Conservation (phyloP, 2,113 vertebrate genomes). For the Eurypyga helias region DNA sequence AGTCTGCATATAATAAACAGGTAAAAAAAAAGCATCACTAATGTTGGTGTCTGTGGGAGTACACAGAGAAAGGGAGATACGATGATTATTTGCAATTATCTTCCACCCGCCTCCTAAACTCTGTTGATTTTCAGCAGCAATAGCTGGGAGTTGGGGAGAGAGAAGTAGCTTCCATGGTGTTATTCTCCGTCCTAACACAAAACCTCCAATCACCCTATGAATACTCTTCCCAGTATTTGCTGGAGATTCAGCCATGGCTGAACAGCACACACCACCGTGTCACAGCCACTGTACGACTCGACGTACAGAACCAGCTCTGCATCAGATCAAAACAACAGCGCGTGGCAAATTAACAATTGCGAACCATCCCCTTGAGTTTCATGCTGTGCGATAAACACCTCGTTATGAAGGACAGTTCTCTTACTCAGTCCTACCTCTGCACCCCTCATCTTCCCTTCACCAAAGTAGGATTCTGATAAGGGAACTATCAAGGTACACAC, state of each 20-base stretch:
- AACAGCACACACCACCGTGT: not conserved
- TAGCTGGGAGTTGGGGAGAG: fast-evolving
- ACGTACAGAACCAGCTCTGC: not conserved
- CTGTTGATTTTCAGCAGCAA: not conserved
- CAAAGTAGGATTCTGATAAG: not conserved
- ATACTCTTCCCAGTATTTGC: not conserved
- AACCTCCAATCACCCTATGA: not conserved
- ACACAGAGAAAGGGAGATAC: not conserved
- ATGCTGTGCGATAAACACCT: not conserved
- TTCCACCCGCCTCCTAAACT: not conserved
- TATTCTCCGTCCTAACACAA: not conserved
- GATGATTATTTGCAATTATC: not conserved
- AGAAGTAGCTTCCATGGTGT: not conserved
- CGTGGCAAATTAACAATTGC: not conserved
- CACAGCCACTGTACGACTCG: fast-evolving
- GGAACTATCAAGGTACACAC: not conserved
- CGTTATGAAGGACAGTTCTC: not conserved
- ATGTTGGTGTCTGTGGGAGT: not conserved
- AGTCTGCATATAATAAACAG: not conserved
- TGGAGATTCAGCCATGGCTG: not conserved
- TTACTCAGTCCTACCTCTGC: not conserved
- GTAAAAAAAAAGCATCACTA: not conserved
- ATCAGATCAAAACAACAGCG: not conserved
- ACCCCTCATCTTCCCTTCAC: not conserved
- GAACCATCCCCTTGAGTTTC: not conserved